Percentiles rank a stretch among this genome's conserved stretches.
Conservation (phyloP, 2,797 vertebrate species). For the Lepus townsendii region DNA sequence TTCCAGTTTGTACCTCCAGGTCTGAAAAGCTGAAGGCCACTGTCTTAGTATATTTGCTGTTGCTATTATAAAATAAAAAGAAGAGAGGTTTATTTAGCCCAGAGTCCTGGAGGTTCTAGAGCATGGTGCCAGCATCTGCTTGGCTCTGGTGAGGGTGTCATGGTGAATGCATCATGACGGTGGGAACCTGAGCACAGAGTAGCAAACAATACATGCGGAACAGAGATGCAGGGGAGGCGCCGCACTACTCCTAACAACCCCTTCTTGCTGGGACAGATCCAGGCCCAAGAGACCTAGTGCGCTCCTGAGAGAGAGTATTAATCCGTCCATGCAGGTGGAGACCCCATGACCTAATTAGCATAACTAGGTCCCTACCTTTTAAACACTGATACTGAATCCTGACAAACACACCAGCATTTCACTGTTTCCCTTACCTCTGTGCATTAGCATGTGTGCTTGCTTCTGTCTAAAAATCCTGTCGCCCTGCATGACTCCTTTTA, state of each 20-base stretch:
- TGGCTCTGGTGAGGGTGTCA: not conserved
- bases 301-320: not conserved
- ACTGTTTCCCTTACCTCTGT: not conserved
- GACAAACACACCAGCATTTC: not conserved
- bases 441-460: not conserved
- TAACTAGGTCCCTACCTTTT: not conserved
- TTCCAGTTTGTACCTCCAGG: not conserved
- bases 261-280: not conserved
- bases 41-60: not conserved
- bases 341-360: too few species aligned
- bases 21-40: not conserved
- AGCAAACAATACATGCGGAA: not conserved
- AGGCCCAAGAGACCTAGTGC: not conserved
- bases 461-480: not conserved
- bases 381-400: not conserved
- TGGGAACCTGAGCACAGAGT: not conserved
- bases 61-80: not conserved
- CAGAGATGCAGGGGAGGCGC: not conserved
- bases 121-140: not conserved
- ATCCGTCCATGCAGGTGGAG: not conserved
- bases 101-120: too few species aligned
- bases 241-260: not conserved
- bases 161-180: not conserved
- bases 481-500: not conserved
- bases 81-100: not conserved